Evolutionary conservation across 2,797 vertebrate species (phyloP).

Genomic region (Cynodonichthys magdalenae): DNA sequence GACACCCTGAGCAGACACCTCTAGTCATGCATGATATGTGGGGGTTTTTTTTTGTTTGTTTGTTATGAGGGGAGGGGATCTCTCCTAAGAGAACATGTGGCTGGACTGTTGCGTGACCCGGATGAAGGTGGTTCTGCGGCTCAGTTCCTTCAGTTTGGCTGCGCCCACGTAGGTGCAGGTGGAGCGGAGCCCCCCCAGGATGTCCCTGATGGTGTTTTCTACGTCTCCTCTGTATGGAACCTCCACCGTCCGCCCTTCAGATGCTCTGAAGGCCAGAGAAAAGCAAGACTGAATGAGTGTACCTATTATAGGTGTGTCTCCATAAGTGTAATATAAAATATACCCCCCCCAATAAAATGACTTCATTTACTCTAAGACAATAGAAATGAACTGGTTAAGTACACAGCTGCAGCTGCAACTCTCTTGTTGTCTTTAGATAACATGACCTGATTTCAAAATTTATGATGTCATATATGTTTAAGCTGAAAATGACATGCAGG

Average conservation of each 20-base stretch:
- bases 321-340: too few species aligned
- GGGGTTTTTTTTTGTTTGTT: neutral
- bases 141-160: constrained; percentile 96
- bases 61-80: neutral
- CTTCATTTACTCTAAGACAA: too few species aligned
- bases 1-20: constrained; percentile 58
- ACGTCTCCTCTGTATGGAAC: constrained; percentile 92
- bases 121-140: constrained; percentile 95
- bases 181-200: constrained; percentile 94
- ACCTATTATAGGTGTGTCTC: too few species aligned
- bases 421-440: too few species aligned
- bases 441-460: too few species aligned
- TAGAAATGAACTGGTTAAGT: too few species aligned
- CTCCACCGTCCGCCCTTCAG: constrained; percentile 94
- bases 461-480: too few species aligned
- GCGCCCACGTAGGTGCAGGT: constrained; percentile 98
- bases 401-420: too few species aligned
- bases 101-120: constrained; percentile 97
- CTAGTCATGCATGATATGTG: constrained; percentile 4
- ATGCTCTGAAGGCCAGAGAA: constrained; percentile 82
- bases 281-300: too few species aligned
- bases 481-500: too few species aligned
- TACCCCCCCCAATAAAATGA: too few species aligned
- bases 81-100: constrained; percentile 85
- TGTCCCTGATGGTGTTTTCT: constrained; percentile 93